Evolutionary conservation across 2,888 invertebrate genomes (phyloP).

Genomic region (Trichacis sp.): DNA sequence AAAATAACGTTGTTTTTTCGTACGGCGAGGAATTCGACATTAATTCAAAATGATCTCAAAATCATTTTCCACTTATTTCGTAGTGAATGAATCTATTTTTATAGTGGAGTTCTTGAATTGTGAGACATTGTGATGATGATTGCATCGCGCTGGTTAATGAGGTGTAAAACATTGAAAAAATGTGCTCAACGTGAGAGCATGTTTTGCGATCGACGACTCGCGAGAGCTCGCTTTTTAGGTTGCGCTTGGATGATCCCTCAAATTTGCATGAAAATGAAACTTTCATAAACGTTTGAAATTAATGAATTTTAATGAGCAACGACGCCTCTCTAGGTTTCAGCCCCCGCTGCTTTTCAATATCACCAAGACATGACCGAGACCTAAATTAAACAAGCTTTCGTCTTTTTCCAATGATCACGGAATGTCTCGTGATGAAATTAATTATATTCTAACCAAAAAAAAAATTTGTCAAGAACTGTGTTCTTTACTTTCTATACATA

Average conservation of each 20-base stretch:
- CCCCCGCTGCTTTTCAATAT: constrained; percentile 37
- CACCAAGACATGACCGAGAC: constrained; percentile 46
- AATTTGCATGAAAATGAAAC: constrained; percentile 68
- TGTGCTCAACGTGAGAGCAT: constrained; percentile 5
- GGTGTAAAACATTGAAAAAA: constrained; percentile 16
- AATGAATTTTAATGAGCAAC: constrained; percentile 67
- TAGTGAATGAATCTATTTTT: too few species aligned
- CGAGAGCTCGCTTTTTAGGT: constrained; percentile 18
- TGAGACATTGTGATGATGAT: not conserved
- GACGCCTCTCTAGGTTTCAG: constrained; percentile 41
- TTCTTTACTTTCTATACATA: too few species aligned
- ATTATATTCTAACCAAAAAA: too few species aligned
- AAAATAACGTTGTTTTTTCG: too few species aligned
- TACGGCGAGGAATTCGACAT: too few species aligned
- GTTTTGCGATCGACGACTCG: constrained; percentile 21
- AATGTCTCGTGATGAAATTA: too few species aligned
- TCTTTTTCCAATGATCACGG: too few species aligned
- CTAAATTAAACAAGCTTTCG: constrained; percentile 51
- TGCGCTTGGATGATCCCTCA: constrained; percentile 50
- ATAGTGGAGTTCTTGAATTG: too few species aligned
- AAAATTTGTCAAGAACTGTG: too few species aligned
- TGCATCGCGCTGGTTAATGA: not conserved
- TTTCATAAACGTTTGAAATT: constrained; percentile 64
- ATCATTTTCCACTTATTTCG: too few species aligned
- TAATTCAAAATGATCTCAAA: too few species aligned